Conservation (phyloP, 2,113 vertebrate species). For the Psephotus haematonotus region DNA sequence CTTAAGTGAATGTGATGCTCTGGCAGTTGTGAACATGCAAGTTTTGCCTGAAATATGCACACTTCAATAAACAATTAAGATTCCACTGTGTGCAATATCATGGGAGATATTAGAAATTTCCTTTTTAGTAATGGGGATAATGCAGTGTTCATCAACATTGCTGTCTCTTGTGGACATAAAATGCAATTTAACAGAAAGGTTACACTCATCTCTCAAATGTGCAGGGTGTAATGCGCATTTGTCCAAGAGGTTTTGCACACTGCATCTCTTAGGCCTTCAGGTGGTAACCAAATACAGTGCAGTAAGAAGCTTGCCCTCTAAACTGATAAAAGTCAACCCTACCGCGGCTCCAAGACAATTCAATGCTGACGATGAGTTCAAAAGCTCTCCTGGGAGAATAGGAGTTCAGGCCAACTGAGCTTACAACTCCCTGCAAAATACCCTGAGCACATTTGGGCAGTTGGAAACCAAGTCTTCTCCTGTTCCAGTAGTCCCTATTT, state of each 20-base stretch:
- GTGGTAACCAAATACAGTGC: not conserved
- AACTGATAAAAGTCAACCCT: not conserved
- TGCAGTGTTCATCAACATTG: slow-evolving; percentile 38
- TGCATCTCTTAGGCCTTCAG: not conserved
- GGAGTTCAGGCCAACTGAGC: not conserved
- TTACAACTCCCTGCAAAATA: not conserved
- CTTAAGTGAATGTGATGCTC: slow-evolving; percentile 51
- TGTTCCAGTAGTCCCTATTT: not conserved
- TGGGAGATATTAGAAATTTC: slow-evolving; percentile 22
- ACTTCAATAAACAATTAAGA: slow-evolving; percentile 49
- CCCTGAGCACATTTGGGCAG: not conserved
- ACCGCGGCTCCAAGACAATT: not conserved
- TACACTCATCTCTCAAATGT: slow-evolving; percentile 32
- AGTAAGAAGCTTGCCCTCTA: not conserved
- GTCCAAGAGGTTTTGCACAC: not conserved
- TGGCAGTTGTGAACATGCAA: slow-evolving; percentile 3
- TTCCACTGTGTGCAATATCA: slow-evolving; percentile 5
- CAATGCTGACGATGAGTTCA: not conserved
- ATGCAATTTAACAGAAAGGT: slow-evolving; percentile 48
- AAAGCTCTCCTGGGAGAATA: not conserved
- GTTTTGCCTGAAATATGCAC: not conserved
- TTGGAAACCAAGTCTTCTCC: not conserved
- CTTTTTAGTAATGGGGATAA: slow-evolving; percentile 43
- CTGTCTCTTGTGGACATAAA: slow-evolving; percentile 37
- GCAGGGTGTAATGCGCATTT: not conserved